Percentiles rank a stretch among this genome's conserved stretches.
Conservation (phyloP, 2,113 vertebrate genomes). For the Campylorhamphus procurvoides region DNA sequence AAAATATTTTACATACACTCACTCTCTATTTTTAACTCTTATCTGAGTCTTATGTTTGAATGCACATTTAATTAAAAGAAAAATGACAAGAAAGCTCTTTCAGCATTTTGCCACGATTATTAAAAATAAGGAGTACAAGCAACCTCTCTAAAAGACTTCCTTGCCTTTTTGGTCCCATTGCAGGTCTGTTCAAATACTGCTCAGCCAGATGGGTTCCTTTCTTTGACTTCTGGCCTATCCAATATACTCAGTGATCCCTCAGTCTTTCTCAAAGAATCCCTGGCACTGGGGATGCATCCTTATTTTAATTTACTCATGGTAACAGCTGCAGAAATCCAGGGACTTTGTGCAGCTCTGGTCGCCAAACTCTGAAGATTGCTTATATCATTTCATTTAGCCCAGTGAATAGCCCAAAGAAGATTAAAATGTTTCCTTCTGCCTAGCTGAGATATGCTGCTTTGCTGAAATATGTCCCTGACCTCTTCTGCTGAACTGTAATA, state of each 20-base stretch:
- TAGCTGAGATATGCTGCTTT: not conserved
- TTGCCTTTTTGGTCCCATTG: not conserved
- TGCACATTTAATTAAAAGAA: not conserved
- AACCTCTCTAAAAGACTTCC: not conserved
- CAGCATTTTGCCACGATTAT: not conserved
- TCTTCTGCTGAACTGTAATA: not conserved
- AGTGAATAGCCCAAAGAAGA: not conserved
- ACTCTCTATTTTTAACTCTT: not conserved
- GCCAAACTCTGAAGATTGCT: not conserved
- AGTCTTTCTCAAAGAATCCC: not conserved
- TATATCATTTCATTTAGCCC: slow-evolving; percentile 4
- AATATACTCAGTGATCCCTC: not conserved
- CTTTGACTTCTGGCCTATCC: not conserved
- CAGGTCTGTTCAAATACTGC: not conserved
- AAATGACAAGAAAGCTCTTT: not conserved
- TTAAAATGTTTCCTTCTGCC: slow-evolving; percentile 21
- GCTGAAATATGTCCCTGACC: slow-evolving; percentile 9
- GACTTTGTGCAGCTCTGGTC: not conserved
- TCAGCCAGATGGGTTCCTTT: not conserved
- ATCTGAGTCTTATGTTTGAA: not conserved
- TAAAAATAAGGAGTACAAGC: not conserved
- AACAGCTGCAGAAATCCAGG: not conserved
- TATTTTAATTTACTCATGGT: not conserved
- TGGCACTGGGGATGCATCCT: not conserved
- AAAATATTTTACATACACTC: not conserved